A percentile compares a stretch with the other conserved stretches of the same genome.
Evolutionary conservation across 2,113 vertebrate species (phyloP).

Genomic region (Oceanites oceanicus): DNA sequence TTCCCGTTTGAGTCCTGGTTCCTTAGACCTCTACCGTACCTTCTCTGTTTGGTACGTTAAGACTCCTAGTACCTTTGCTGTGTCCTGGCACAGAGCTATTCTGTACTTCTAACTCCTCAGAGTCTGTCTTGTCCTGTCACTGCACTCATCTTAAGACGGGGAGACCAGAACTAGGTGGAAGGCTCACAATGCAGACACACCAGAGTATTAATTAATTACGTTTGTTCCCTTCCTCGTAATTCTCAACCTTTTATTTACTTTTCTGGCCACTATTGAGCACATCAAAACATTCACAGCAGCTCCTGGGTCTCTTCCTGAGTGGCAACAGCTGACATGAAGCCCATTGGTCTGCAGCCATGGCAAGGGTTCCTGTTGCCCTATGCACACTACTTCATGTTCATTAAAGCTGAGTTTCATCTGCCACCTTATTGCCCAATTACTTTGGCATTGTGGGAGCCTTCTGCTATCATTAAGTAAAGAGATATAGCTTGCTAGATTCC

Average conservation of each 20-base stretch:
- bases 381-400: background rate
- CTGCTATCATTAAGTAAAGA: background rate
- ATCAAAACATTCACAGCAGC: background rate
- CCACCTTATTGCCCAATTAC: background rate
- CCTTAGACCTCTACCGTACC: background rate
- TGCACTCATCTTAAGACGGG: background rate
- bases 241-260: background rate
- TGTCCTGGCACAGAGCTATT: background rate
- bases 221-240: background rate
- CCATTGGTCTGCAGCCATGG: background rate
- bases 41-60: background rate
- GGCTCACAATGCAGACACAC: background rate
- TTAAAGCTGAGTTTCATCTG: background rate
- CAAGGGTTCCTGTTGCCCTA: background rate
- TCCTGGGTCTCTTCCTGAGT: background rate
- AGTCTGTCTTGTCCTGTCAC: background rate
- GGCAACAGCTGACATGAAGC: background rate
- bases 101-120: background rate
- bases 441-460: background rate
- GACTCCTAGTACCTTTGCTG: background rate
- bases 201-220: background rate
- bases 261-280: background rate
- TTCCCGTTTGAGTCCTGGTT: background rate
- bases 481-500: background rate
- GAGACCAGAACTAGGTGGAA: background rate